These are phyloP conservation scores for Parotocinclus haroldoi DNA, from an alignment of 2,797 vertebrate species.

Conservation along the genomic window DNA sequence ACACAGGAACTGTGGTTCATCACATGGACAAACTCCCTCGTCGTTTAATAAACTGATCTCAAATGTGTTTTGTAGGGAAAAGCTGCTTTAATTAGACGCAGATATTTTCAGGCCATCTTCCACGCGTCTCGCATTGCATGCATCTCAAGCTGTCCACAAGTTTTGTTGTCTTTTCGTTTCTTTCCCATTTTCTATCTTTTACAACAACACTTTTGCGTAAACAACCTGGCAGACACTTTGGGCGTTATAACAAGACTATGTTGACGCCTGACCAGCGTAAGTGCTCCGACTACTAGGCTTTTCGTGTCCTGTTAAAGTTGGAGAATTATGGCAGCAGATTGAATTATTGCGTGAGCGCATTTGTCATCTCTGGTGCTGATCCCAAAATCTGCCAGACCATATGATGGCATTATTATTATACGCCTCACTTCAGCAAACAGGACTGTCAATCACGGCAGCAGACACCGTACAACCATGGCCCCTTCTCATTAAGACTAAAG, in stretches of 20 bases:
- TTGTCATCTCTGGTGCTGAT: slow-evolving; percentile 79
- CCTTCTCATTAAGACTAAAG: slow-evolving; percentile 38
- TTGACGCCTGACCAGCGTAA: slow-evolving; percentile 70
- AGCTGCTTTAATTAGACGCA: slow-evolving; percentile 60
- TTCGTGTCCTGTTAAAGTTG: slow-evolving; percentile 79
- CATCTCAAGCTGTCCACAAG: slow-evolving; percentile 76
- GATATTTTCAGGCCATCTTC: slow-evolving; percentile 73
- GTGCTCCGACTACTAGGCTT: slow-evolving; percentile 73
- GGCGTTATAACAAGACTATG: slow-evolving; percentile 56
- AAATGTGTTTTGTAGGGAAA: slow-evolving; percentile 43
- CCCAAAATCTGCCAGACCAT: slow-evolving; percentile 86
- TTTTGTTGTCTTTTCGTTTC: slow-evolving; percentile 39
- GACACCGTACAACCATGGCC: slow-evolving; percentile 58
- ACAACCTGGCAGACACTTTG: slow-evolving; percentile 75
- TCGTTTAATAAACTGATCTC: slow-evolving; percentile 23
- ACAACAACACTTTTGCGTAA: slow-evolving; percentile 72
- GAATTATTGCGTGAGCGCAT: slow-evolving; percentile 83
- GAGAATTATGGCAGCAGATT: slow-evolving; percentile 84
- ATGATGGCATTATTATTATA: slow-evolving; percentile 82
- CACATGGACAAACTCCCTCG: slow-evolving; percentile 12
- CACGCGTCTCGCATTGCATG: slow-evolving; percentile 69
- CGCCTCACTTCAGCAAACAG: slow-evolving; percentile 77
- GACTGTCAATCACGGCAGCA: slow-evolving; percentile 66
- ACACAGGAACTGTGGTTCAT: background rate
- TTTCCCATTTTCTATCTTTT: slow-evolving; percentile 29